A percentile compares a stretch with the other conserved stretches of the same genome.
Evolutionary conservation across 2,888 invertebrate species (phyloP).

Genomic region (Deladenus siricidicola): DNA sequence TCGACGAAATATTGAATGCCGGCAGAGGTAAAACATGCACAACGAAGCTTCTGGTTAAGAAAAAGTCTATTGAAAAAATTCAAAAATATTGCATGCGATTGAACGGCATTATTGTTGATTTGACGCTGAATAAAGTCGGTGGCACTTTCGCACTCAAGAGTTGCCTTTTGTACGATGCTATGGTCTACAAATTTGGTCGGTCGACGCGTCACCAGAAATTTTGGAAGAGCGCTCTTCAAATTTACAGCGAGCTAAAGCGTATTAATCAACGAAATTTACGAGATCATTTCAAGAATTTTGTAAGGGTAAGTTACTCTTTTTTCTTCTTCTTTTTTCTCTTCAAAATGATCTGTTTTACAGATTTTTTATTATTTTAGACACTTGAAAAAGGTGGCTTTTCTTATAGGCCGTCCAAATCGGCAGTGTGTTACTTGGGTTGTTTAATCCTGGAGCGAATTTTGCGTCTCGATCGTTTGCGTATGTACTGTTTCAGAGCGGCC

Average conservation of each 20-base stretch:
- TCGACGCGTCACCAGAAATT: constrained; percentile 29
- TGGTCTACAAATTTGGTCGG: constrained; percentile 27
- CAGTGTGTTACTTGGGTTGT: constrained; percentile 17
- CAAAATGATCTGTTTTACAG: too few relatives aligned
- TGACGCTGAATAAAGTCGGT: constrained; percentile 4
- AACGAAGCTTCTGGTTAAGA: not conserved
- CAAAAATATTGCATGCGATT: not conserved
- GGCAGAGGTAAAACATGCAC: not conserved
- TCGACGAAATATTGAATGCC: not conserved
- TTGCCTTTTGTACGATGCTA: constrained; percentile 18
- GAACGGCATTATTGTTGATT: constrained; percentile 4
- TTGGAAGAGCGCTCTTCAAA: constrained; percentile 17
- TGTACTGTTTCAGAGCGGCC: constrained; percentile 19
- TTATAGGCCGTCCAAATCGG: constrained; percentile 12
- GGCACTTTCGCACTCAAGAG: constrained; percentile 3
- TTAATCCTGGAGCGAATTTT: constrained; percentile 19
- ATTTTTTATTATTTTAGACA: constrained; percentile 12
- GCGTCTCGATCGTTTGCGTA: constrained; percentile 20
- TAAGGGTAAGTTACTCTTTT: constrained; percentile 1
- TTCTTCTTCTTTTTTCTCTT: not conserved
- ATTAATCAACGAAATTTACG: constrained; percentile 5
- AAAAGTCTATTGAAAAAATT: not conserved
- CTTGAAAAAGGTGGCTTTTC: constrained; percentile 14
- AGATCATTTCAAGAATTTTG: constrained; percentile 6
- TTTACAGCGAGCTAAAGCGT: constrained; percentile 17